A percentile compares a stretch with the other conserved stretches of the same genome.
These are phyloP conservation scores for Nannoperca australis DNA, from an alignment of 2,797 vertebrate species.

Conservation along the genomic window DNA sequence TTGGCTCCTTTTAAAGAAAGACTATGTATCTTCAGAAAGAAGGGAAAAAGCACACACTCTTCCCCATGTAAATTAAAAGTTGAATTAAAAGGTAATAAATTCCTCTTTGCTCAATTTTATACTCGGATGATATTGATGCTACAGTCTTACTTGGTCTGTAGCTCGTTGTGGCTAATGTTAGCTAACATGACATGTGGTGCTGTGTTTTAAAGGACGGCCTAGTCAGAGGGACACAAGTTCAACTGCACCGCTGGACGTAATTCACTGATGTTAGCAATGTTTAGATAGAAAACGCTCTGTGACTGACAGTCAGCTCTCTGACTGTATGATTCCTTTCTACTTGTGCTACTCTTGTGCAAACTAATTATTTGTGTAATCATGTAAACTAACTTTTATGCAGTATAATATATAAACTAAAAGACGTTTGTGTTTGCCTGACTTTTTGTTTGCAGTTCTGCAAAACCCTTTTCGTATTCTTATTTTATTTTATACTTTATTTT, in stretches of 20 bases:
- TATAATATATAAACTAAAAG: too few relatives aligned
- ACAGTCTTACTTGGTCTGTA: not conserved
- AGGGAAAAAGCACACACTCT: not conserved
- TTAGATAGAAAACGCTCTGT: accelerated
- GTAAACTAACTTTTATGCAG: too few relatives aligned
- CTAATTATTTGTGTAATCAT: too few relatives aligned
- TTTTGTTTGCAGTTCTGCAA: too few relatives aligned
- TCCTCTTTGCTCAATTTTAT: not conserved
- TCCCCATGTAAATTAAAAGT: not conserved
- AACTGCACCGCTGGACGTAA: not conserved
- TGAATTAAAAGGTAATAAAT: not conserved
- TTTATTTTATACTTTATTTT: too few relatives aligned
- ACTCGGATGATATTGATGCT: not conserved
- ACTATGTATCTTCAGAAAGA: not conserved
- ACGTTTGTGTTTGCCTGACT: too few relatives aligned
- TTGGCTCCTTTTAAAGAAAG: not conserved
- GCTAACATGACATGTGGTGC: not conserved
- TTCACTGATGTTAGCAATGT: not conserved
- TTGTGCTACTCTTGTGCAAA: not conserved
- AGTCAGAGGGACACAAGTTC: not conserved
- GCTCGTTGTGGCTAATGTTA: not conserved
- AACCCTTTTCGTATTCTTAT: too few relatives aligned
- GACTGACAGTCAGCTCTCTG: not conserved
- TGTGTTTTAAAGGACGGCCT: not conserved
- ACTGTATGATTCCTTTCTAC: not conserved